Evolutionary conservation across 2,888 invertebrate species (phyloP), one percentile per base, ranked within the genome.

Genomic region (Acrocera orbiculus): DNA sequence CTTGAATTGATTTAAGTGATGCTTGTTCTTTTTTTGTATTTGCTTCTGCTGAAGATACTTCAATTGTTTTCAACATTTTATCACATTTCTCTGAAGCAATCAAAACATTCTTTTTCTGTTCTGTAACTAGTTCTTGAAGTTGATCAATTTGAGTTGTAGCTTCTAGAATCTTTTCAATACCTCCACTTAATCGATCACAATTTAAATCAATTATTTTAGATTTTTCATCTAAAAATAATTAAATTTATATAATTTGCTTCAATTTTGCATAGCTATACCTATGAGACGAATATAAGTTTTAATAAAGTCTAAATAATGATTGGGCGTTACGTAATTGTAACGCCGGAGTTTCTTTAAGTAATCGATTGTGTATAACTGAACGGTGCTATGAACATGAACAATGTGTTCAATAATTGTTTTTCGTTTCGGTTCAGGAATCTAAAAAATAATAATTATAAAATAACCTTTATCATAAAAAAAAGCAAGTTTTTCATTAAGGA

Each of bases 221-320:
- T 37, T 58, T 58, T 29, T 58, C 57, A 42, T 53, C 59, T 57
- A 29, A 14, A 34, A 34, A 26, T 17, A 14, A 4, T 32, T n/a
- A 24, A 13, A 16, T 9, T 11, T 6, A 10, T 2, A 5, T 5
- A 11, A 23, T 11, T 23, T 3, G 11, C 11, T 23, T 23, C 19
- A 11, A 11, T 4, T 2, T 23, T 23, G 11, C 23, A 11, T 11
- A 23, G 11, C 23, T 11, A 11, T 23, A 11, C 77, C 73, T 26
- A 90, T 59, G 19, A 90, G 62, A 41, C 66, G 67, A 3, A 87
- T 51, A 50, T 89, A 90, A 3, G 74, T 77, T 34, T 72, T 71
- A 36, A 92, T 77, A 49, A 71, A 89, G 57, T 90, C 89, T 51
- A 92, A 65, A 54, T 85, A 92, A 51, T 90, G 87, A 46, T 86